Base-by-base conservation (phyloP, 2,888 invertebrate species). In the Tolmerus cingulatus region DNA sequence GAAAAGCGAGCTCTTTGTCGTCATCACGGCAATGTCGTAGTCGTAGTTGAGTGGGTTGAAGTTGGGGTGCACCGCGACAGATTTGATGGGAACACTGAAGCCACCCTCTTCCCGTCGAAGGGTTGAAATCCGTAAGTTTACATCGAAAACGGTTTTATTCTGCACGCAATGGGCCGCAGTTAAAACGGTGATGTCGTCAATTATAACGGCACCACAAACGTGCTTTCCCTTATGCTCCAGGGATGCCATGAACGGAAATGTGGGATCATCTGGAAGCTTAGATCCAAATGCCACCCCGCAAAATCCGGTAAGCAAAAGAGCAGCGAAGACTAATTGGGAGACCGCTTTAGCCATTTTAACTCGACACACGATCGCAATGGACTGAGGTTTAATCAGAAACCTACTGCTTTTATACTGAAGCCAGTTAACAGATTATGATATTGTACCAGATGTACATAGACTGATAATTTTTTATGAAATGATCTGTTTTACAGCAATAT, bases 91-190 rank as follows among this genome's bases (percentile, higher is more conserved):
- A 1, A 46, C 79, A 5, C 34, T 19, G 16, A 46, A 27, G 7
- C 79, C 79, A 23, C 46, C 46, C 4, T 16, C 12, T 3, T 79
- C 79, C 40, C 79, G 43, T 40, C 19, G 27, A 23, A 79, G 7
- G 1, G 79, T 79, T 16, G 19, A 27, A 19, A 23, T 30, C 1
- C 79, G 79, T 12, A 79, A 8, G 12, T 43, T 46, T 23, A 79
- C 0, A 0, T 79, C 46, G n/a, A 19, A 40, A 3, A 40, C 12
- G 12, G 16, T 46, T 79, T 46, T 46, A 40, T 79, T 79, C 2
- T 79, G 79, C 9, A 79, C 46, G 14, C 79, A 79, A 19, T 46
- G 79, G 23, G 79, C 79, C 19, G 79, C 43, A 23, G 79, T 79
- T 79, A 79, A 30, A 0, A 79, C 43, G 3, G 27, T 46, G 1